These are phyloP conservation scores for Watsonalla binaria DNA, from an alignment of 2,888 invertebrate species.

Conservation along the genomic window DNA sequence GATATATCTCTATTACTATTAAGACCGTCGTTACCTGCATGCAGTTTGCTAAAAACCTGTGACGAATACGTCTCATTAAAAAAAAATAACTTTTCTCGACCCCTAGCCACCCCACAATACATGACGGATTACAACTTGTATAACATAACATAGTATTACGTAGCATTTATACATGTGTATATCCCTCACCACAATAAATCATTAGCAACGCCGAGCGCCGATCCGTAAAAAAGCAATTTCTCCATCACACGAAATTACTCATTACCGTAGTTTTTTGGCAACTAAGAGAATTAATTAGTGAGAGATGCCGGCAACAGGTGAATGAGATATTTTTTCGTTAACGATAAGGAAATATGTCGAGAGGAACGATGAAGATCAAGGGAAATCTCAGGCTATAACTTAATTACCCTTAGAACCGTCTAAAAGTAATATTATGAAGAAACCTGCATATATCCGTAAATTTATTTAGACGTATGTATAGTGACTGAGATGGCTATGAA, in stretches of 20 bases:
- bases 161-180: not conserved
- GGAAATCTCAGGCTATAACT: not conserved
- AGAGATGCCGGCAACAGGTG: slow-evolving; percentile 30
- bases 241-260: slow-evolving; percentile 26
- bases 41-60: no score
- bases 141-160: slow-evolving; percentile 44
- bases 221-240: slow-evolving; percentile 48
- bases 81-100: no score
- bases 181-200: slow-evolving; percentile 43
- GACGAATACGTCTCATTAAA: no score
- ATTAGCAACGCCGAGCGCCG: slow-evolving; percentile 30
- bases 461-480: not conserved
- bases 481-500: no score
- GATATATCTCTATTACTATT: no score
- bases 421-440: no score
- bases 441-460: not conserved
- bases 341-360: not conserved
- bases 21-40: no score
- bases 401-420: no score
- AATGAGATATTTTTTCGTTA: slow-evolving; percentile 11
- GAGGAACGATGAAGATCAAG: not conserved
- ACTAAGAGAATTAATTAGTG: slow-evolving; percentile 34
- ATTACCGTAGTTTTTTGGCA: slow-evolving; percentile 23
- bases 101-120: no score
- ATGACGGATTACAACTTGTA: no score